Base-by-base conservation (phyloP, 2,113 vertebrate species). In the Panthera leo region DNA sequence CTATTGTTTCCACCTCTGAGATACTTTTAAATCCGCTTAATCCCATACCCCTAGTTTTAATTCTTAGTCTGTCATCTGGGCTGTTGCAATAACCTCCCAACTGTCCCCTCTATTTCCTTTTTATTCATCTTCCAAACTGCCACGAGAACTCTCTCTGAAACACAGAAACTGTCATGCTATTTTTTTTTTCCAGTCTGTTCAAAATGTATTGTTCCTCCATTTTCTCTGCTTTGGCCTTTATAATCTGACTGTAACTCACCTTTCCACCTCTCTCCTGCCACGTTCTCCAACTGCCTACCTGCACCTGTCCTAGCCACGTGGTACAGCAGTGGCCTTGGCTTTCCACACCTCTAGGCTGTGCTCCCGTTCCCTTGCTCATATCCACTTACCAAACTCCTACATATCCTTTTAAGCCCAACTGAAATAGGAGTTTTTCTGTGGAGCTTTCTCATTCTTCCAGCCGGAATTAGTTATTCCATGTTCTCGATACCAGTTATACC, bases 61-160 rank as follows among this genome's bases (percentile, higher is more conserved):
- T 68, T 90, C 92, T 29, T 12, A 21, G 7, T 71, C 15, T 73
- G 68, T 58, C 48, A 19, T 34, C 31, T n/a, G 10, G 4, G 25
- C 85, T 93, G 10, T 89, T 31, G 3, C 13, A 51, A 12, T 79
- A 87, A 53, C 68, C 76, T 83, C 25, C n/a, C 58, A 51, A 48
- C 7, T 55, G 15, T 51, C 7, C 2, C 70, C 55, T 6, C 23
- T 14, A 39, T 6, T 13, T 79, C 58, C 53, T 42, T 97, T 85
- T 5, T n/a, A n/a, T 63, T 91, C 45, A 31, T 63, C 36, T 15
- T 85, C 71, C 31, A 70, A 73, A 39, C 31, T 88, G n/a, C 53
- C 63, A 85, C n/a, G 7, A 23, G 45, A 83, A 78, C 23, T 96
- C n/a, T 39, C 48, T 70, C 83, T 92, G 87, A 82, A 85, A 65